A percentile compares a stretch with the other conserved stretches of the same genome.
Conservation (phyloP, 2,888 invertebrate species). For the Patella caerulea region DNA sequence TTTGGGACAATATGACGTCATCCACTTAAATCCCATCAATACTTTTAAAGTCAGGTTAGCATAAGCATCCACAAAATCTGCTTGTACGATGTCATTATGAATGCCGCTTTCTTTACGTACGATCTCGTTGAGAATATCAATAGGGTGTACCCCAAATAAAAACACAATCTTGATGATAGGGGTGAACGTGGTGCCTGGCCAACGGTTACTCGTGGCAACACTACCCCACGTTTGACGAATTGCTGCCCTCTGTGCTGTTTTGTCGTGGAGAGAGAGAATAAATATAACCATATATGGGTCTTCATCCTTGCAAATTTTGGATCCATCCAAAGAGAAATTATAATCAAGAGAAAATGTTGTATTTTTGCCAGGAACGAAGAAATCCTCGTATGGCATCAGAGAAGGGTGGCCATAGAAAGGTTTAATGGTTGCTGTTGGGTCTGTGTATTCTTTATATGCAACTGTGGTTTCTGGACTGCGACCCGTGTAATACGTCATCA, state of each 20-base stretch:
- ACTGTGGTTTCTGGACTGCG: too few species aligned
- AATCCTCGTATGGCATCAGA: too few species aligned
- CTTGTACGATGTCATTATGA: constrained; percentile 8
- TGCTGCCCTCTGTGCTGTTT: background rate
- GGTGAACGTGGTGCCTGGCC: background rate
- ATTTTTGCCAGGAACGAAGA: background rate
- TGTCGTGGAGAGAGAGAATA: background rate
- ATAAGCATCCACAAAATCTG: constrained; percentile 13
- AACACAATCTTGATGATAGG: background rate
- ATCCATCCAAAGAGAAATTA: background rate
- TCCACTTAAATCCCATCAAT: constrained; percentile 7
- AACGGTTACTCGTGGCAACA: background rate
- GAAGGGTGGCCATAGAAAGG: too few species aligned
- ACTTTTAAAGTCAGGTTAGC: constrained; percentile 13
- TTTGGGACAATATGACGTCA: background rate
- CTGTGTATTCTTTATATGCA: too few species aligned
- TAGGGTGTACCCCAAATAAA: background rate
- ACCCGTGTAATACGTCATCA: too few species aligned
- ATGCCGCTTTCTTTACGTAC: background rate
- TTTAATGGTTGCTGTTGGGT: too few species aligned
- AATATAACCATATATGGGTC: background rate
- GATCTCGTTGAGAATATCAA: background rate
- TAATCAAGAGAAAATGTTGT: background rate
- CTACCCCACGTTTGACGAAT: constrained; percentile 3
- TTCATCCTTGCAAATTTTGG: background rate